Conservation (phyloP, 2,888 invertebrate species). For the Chaetogeoica ovagalla region DNA sequence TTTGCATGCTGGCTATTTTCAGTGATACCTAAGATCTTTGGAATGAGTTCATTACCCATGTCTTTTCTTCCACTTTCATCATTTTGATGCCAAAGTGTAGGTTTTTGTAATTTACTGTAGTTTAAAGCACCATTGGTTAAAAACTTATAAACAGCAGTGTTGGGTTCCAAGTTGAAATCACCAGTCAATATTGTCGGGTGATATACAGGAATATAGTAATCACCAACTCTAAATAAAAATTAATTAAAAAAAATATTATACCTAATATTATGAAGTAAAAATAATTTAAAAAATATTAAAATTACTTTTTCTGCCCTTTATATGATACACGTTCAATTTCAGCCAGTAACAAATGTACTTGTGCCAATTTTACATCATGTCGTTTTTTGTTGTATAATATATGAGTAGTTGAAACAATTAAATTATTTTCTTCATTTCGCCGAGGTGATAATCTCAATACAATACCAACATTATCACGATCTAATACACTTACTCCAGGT, state of each 20-base stretch:
- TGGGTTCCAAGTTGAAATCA: constrained; percentile 85
- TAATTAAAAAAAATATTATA: not conserved
- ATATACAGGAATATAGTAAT: constrained; percentile 59
- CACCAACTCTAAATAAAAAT: constrained; percentile 36
- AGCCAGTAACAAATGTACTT: constrained; percentile 79
- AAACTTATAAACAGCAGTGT: constrained; percentile 61
- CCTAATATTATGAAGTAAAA: not conserved
- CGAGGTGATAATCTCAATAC: constrained; percentile 73
- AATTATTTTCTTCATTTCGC: constrained; percentile 59
- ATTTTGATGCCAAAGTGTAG: constrained; percentile 28
- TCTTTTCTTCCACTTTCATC: not conserved
- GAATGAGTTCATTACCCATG: constrained; percentile 58
- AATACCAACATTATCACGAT: constrained; percentile 86
- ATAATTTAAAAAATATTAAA: not conserved
- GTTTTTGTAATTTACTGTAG: constrained; percentile 55
- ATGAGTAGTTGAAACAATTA: constrained; percentile 91
- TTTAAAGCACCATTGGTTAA: constrained; percentile 55
- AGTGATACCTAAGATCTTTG: constrained; percentile 60
- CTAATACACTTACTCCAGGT: constrained; percentile 58
- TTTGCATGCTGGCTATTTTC: constrained; percentile 61
- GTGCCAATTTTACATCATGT: constrained; percentile 86
- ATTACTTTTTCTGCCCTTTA: constrained; percentile 58
- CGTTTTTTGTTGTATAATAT: constrained; percentile 88
- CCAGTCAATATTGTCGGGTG: constrained; percentile 85
- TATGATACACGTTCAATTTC: constrained; percentile 81